These are phyloP conservation scores for Gavia stellata DNA, from an alignment of 2,113 vertebrate genomes.

Conservation along the genomic window DNA sequence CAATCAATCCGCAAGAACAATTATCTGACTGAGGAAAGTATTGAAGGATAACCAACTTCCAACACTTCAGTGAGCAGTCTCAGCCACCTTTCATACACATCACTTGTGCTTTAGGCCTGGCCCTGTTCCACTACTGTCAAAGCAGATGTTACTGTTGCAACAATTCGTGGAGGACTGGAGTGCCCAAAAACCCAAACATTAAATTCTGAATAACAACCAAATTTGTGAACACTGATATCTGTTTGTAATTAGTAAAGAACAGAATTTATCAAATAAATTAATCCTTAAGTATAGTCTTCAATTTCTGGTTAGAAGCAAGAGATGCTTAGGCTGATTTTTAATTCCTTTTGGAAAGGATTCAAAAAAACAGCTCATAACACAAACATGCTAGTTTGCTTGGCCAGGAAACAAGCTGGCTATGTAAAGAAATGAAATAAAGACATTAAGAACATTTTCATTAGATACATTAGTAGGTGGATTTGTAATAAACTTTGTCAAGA, in stretches of 20 bases:
- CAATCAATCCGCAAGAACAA: not conserved
- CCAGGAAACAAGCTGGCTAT: not conserved
- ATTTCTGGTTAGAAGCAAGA: not conserved
- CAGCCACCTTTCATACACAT: not conserved
- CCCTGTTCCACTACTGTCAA: not conserved
- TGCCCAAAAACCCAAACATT: not conserved
- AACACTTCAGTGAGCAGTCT: not conserved
- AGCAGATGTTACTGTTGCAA: not conserved
- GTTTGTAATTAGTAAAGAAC: not conserved
- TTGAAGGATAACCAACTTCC: not conserved
- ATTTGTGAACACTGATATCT: not conserved
- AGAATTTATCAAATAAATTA: not conserved
- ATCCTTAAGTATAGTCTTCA: not conserved
- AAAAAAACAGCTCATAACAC: not conserved
- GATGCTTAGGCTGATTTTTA: not conserved
- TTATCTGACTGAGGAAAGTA: not conserved
- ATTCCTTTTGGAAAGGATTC: not conserved
- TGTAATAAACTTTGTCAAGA: not conserved
- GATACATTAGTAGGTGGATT: not conserved
- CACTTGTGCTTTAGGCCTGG: not conserved
- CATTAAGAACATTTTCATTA: not conserved
- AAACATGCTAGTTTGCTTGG: not conserved
- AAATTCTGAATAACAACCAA: not conserved
- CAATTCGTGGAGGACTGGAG: not conserved
- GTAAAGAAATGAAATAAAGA: constrained; percentile 36